Base-by-base conservation (phyloP, 2,113 vertebrate species). In the Scomber japonicus region DNA sequence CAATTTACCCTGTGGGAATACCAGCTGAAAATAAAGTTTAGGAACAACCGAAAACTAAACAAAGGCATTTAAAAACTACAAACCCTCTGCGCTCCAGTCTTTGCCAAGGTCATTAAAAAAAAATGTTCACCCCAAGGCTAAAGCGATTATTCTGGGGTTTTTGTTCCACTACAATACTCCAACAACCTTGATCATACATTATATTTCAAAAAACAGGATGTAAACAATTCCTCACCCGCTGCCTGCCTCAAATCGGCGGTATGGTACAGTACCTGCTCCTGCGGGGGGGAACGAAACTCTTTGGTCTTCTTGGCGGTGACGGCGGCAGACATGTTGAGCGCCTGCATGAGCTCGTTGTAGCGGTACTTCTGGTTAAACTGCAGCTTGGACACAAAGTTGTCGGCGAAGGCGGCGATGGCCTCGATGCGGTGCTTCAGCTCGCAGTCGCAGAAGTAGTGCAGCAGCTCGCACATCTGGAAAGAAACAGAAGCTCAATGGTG, bases 361-460 rank as follows among this genome's bases (percentile, higher is more conserved):
- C 98, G 96, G 83, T 96, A 99, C 91, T 98, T 99, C 94, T 99
- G 98, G 88, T 99, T 99, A 74, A 89, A 96, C 84, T 99, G 98
- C 69, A 99, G 91, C 94, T 98, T 98, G 81, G 97, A 97, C 17
- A 99, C 98, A 0, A 96, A 99, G 59, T 80, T 93, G 92, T 99
- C 98, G 0, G 98, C 97, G 88, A 99, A 99, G 0, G 97, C 96
- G 70, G 97, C 97, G 56, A 99, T 99, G 83, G 98, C 89, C 91
- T 99, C 98, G 68, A 99, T 97, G 80, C 98, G 96, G 3, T 99
- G 98, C 90, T 96, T 96, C 35, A 99, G 95, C 78, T 99, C 97
- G 74, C 98, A 99, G 94, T 99, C 98, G 66, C 98, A 99, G 95
- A 99, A 98, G 85, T 98, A 98, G 95, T 96, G 97, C 69, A 99